A percentile compares a stretch with the other conserved stretches of the same genome.
Conservation (phyloP, 2,797 vertebrate species). For the Saxicola maurus region DNA sequence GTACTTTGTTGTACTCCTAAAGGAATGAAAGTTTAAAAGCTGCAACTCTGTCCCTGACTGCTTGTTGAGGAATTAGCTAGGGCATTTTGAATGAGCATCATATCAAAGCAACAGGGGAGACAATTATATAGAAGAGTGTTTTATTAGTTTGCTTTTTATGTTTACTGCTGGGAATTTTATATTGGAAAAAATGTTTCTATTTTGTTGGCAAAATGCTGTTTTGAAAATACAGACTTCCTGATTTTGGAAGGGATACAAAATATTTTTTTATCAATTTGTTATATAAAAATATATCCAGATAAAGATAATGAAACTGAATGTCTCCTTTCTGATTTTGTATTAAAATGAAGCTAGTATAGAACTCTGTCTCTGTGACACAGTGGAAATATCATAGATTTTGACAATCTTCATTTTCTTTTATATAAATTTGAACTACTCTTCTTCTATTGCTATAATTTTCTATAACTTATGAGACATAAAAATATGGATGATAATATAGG, state of each 20-base stretch:
- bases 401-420: not conserved
- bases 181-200: not conserved
- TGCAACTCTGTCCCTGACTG: not conserved
- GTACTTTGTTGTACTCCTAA: not conserved
- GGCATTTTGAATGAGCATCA: not conserved
- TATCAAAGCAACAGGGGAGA: not conserved
- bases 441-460: not conserved
- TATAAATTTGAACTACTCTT: not conserved
- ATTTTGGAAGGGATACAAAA: not conserved
- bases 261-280: not conserved
- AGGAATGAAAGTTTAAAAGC: not conserved
- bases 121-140: not conserved
- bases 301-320: not conserved
- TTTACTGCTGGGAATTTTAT: not conserved
- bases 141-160: not conserved
- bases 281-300: not conserved
- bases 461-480: not conserved
- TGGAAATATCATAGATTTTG: not conserved
- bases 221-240: not conserved
- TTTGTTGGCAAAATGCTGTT: not conserved
- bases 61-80: not conserved
- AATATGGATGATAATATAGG: not conserved
- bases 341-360: not conserved
- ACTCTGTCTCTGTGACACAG: not conserved
- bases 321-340: not conserved